A percentile compares a stretch with the other conserved stretches of the same genome.
Evolutionary conservation across 2,113 vertebrate genomes (phyloP).

Genomic region (Numida meleagris): DNA sequence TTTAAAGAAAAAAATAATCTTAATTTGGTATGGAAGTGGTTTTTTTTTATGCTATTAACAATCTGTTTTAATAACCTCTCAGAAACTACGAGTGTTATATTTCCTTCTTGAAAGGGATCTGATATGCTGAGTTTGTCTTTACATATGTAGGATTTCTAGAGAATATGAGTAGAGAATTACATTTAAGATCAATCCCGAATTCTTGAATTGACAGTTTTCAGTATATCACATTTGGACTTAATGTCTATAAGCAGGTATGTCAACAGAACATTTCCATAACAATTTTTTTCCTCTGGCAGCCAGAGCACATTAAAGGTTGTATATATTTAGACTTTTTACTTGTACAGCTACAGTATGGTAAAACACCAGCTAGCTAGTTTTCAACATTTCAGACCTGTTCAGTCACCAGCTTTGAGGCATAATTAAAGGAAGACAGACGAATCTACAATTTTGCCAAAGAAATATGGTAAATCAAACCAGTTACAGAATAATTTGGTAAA

Average conservation of each 20-base stretch:
- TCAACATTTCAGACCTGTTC: not conserved
- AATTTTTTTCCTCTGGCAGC: accelerated
- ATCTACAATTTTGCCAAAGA: not conserved
- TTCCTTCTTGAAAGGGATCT: not conserved
- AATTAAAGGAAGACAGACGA: not conserved
- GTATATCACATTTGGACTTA: not conserved
- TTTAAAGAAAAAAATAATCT: not conserved
- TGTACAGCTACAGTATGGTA: not conserved
- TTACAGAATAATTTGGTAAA: not conserved
- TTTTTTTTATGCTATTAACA: not conserved
- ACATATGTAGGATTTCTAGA: not conserved
- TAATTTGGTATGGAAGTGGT: not conserved
- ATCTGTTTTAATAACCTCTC: not conserved
- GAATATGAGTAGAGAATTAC: not conserved
- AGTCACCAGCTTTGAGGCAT: not conserved
- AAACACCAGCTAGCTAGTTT: not conserved
- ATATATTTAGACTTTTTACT: not conserved
- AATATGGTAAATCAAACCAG: not conserved
- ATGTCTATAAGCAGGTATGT: not conserved
- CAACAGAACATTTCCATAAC: not conserved
- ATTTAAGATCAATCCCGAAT: not conserved
- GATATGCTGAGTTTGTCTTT: not conserved
- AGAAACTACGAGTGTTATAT: not conserved
- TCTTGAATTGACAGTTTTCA: not conserved
- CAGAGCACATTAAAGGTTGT: not conserved